phyloP scores from a whole-genome alignment of 1,140 invertebrate species.

The Pseudomyrmex concolor region DNA sequence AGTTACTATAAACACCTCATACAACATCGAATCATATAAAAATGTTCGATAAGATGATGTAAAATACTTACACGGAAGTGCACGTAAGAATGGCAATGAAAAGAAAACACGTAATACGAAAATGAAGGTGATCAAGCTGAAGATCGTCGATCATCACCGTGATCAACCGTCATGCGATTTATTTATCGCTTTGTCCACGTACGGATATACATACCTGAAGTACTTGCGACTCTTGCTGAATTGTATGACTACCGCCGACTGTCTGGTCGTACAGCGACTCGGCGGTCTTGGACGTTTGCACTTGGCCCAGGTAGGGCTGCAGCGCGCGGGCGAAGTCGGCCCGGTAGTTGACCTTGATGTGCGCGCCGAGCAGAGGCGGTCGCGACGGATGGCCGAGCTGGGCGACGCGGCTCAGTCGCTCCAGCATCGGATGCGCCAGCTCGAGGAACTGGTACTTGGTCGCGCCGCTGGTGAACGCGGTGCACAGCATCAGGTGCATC shows the following conservation, averaged over 20 bases:
- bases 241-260: constrained; percentile 56
- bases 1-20: not conserved
- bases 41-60: constrained; percentile 47
- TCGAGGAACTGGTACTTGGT: constrained; percentile 91
- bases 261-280: constrained; percentile 80
- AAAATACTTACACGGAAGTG: constrained; percentile 62
- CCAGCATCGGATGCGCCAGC: constrained; percentile 88
- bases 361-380: constrained; percentile 81
- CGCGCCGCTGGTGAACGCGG: constrained; percentile 88
- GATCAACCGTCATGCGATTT: too few species aligned
- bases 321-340: constrained; percentile 88
- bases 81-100: constrained; percentile 63
- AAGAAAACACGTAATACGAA: constrained; percentile 69
- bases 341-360: constrained; percentile 88
- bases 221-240: constrained; percentile 77
- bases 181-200: not conserved
- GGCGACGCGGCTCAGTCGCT: constrained; percentile 87
- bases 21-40: constrained; percentile 60
- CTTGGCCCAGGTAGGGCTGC: constrained; percentile 87
- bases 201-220: constrained; percentile 75
- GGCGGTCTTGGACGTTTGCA: constrained; percentile 69
- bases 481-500: constrained; percentile 88
- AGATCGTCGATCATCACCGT: constrained; percentile 26
- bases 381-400: constrained; percentile 89
- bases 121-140: constrained; percentile 35